phyloP scores from a whole-genome alignment of 2,888 invertebrate genomes.

The Carcina quercana region DNA sequence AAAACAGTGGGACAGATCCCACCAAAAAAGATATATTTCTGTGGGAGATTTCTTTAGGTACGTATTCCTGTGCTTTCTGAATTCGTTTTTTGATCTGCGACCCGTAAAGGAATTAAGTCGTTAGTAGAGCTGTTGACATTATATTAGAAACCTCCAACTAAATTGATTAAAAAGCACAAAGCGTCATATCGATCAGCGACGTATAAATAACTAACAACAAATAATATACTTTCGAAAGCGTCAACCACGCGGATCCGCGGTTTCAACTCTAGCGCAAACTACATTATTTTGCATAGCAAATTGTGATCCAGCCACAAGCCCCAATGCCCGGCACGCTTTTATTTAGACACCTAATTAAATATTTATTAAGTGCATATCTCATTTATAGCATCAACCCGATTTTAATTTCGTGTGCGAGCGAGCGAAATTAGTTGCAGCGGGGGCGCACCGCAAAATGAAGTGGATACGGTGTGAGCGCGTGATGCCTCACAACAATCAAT shows the following conservation, averaged over 20 bases:
- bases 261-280: constrained; percentile 29
- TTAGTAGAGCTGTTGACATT: background rate
- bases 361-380: constrained; percentile 71
- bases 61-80: background rate
- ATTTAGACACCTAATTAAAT: constrained; percentile 73
- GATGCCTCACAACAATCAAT: too few species aligned
- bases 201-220: constrained; percentile 4
- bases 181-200: background rate
- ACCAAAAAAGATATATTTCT: too few species aligned
- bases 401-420: constrained; percentile 72
- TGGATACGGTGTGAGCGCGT: constrained; percentile 50
- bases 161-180: background rate
- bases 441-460: constrained; percentile 67
- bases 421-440: constrained; percentile 65
- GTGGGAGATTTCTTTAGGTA: too few species aligned
- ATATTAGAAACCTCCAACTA: background rate
- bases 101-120: background rate
- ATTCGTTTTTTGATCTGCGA: background rate
- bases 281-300: constrained; percentile 47
- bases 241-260: constrained; percentile 14
- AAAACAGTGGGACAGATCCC: too few species aligned
- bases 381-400: constrained; percentile 70
- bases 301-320: constrained; percentile 46
- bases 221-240: constrained; percentile 7
- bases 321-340: constrained; percentile 47